phyloP scores from a whole-genome alignment of 1,140 invertebrate genomes.

The Notospermus geniculatus region DNA sequence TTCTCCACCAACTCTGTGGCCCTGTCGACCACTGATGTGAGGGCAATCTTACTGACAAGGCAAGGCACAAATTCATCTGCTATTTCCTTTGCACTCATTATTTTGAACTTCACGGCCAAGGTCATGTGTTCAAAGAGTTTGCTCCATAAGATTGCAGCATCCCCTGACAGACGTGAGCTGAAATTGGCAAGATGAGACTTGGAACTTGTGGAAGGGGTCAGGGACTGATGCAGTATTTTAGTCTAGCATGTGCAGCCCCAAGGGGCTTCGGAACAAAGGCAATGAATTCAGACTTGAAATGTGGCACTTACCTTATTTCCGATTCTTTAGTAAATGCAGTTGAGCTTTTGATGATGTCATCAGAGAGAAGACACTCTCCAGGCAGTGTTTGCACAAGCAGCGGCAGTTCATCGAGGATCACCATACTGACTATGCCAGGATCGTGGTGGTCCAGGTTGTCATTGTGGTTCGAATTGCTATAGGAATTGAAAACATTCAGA shows the following conservation, averaged over 20 bases:
- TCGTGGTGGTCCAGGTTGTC: conserved; percentile 29
- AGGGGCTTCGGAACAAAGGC: too few relatives aligned
- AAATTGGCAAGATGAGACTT: conserved; percentile 2
- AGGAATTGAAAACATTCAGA: conserved; percentile 14
- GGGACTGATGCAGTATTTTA: too few relatives aligned
- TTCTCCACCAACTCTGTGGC: too few relatives aligned
- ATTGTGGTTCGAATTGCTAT: conserved; percentile 39
- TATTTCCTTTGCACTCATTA: conserved; percentile 40
- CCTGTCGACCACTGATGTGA: too few relatives aligned
- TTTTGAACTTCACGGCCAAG: conserved; percentile 27
- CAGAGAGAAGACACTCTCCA: conserved; percentile 35
- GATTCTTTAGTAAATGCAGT: conserved; percentile 19
- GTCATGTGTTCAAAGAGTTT: conserved; percentile 38
- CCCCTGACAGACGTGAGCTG: conserved; percentile 27
- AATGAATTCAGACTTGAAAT: background rate
- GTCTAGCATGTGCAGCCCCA: too few relatives aligned
- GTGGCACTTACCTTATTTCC: conserved; percentile 29
- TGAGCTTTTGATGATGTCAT: conserved; percentile 14
- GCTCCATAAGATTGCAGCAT: conserved; percentile 38
- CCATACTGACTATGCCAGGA: conserved; percentile 40
- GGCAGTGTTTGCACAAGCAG: conserved; percentile 32
- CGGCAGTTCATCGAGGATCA: conserved; percentile 43
- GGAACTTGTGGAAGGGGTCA: too few relatives aligned
- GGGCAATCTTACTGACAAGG: conserved; percentile 29
- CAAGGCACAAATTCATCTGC: conserved; percentile 44